Conservation (phyloP, 2,113 vertebrate genomes). For the Sitta europaea region DNA sequence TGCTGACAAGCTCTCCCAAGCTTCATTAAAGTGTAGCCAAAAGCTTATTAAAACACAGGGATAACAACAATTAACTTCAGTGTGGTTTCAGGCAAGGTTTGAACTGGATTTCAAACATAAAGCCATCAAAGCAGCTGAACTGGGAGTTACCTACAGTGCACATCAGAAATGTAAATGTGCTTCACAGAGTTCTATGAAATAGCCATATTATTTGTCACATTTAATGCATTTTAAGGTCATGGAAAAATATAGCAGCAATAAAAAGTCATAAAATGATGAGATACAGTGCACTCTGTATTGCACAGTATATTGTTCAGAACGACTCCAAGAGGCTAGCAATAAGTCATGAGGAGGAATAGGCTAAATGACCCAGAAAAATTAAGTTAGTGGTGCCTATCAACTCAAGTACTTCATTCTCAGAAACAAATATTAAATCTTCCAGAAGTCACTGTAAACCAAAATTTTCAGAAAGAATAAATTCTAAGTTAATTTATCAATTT, state of each 20-base stretch:
- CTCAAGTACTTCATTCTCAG: neutral
- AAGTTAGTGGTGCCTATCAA: neutral
- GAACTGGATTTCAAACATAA: neutral
- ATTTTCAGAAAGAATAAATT: neutral
- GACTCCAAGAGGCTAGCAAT: neutral
- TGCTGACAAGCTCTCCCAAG: neutral
- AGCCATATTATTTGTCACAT: constrained; percentile 3
- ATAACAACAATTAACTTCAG: constrained; percentile 13
- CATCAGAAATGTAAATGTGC: neutral
- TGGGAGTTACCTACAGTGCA: neutral
- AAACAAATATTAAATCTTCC: neutral
- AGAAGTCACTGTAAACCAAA: neutral
- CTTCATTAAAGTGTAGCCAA: neutral
- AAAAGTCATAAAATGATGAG: constrained; percentile 13
- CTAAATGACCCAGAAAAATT: constrained; percentile 21
- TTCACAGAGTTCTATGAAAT: neutral
- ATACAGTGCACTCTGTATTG: neutral
- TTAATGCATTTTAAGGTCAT: constrained; percentile 5
- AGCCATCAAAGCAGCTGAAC: neutral
- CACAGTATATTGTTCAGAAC: neutral
- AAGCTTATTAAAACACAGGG: constrained; percentile 6
- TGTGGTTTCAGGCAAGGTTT: neutral
- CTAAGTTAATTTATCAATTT: neutral
- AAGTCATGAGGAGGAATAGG: neutral
- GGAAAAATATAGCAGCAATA: constrained; percentile 6